These are phyloP conservation scores for Entomobrya multifasciata DNA, from an alignment of 2,888 invertebrate species.

Conservation along the genomic window DNA sequence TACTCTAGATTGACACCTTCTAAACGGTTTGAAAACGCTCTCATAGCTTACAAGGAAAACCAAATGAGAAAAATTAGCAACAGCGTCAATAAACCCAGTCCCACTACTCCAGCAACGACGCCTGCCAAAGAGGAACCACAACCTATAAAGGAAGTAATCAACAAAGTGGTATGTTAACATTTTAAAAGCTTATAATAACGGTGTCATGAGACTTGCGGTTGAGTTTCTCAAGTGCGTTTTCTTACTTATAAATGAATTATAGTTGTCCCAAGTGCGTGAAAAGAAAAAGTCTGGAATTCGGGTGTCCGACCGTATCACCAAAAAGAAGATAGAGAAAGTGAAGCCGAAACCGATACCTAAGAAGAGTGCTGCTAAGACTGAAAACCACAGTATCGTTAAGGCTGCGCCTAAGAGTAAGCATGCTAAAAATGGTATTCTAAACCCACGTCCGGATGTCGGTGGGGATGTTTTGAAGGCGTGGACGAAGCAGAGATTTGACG, in stretches of 20 bases:
- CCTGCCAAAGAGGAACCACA: not conserved
- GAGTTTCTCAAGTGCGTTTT: too few relatives aligned
- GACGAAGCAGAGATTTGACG: conserved; percentile 58
- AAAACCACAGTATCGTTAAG: conserved; percentile 8
- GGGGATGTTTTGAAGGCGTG: conserved; percentile 68
- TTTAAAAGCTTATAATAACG: not conserved
- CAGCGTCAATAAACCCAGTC: not conserved
- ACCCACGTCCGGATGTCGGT: conserved; percentile 49
- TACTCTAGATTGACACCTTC: conserved; percentile 4
- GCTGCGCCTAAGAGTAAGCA: not conserved
- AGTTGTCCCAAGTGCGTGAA: not conserved
- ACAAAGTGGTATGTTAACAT: conserved; percentile 25
- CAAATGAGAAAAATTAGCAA: not conserved
- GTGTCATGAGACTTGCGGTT: too few relatives aligned
- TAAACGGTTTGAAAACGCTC: conserved; percentile 11
- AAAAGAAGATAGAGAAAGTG: conserved; percentile 24
- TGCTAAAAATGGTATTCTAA: conserved; percentile 9
- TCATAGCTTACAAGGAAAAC: not conserved
- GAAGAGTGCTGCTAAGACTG: conserved; percentile 48
- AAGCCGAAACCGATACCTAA: not conserved
- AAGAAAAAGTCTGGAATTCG: conserved; percentile 42
- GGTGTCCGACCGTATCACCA: conserved; percentile 55
- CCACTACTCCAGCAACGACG: not conserved
- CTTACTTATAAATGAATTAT: not conserved
- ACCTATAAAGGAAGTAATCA: not conserved